These are phyloP conservation scores for Ciconia nigra DNA, from an alignment of 2,797 vertebrate species.

Conservation along the genomic window DNA sequence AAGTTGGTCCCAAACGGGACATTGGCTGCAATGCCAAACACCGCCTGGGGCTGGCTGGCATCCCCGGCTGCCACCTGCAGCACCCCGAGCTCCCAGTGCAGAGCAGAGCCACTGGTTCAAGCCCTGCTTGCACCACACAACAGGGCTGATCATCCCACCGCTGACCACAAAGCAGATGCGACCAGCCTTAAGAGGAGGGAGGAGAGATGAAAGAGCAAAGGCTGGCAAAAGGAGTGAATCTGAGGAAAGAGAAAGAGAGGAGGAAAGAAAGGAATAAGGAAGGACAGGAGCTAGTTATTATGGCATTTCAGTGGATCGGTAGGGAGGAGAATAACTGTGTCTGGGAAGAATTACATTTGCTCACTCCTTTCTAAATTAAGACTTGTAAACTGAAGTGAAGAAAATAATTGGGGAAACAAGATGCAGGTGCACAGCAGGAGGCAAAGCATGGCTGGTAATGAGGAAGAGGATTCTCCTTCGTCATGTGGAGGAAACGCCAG, in stretches of 20 bases:
- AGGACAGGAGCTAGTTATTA: background rate
- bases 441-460: background rate
- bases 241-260: background rate
- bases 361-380: constrained; percentile 11
- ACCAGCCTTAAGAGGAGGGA: background rate
- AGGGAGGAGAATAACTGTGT: background rate
- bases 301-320: background rate
- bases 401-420: background rate
- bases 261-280: background rate
- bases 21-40: fast-evolving
- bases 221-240: background rate
- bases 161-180: background rate
- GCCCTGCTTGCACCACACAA: background rate
- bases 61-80: fast-evolving
- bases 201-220: background rate
- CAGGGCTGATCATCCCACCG: background rate
- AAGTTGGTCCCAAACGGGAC: background rate
- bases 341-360: background rate
- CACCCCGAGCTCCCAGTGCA: fast-evolving
- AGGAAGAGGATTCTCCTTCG: constrained; percentile 50
- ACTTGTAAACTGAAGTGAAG: background rate
- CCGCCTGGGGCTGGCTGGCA: background rate
- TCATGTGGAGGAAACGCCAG: background rate
- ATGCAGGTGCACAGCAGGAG: constrained; percentile 38
- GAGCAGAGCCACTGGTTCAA: background rate